Base-by-base conservation (phyloP, 2,888 invertebrate species). In the Rhorus exstirpatorius region DNA sequence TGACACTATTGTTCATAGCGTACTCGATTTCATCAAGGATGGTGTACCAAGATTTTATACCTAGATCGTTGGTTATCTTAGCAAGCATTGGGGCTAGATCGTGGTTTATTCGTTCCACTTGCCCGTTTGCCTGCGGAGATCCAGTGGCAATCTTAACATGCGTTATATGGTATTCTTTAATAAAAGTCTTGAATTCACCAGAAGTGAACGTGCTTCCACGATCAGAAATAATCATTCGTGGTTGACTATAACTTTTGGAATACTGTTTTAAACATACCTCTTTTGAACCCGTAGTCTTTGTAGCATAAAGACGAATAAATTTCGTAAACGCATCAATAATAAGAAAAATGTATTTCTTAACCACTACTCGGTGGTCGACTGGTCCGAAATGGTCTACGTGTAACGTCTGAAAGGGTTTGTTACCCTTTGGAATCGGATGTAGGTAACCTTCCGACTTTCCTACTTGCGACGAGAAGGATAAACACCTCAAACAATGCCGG, bases 41-140 rank as follows among this genome's bases (percentile, higher is more conserved):
- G 2, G 2, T 31, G 6, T 31, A 31, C 31, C 31, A 31, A 3
- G 2, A 6, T 31, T 31, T 31, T 6, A 2, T 6, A 3, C 6
- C 31, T 31, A 6, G 3, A 6, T 31, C 6, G 6, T 31, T 31
- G 2, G 31, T 3, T 3, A 31, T 2, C 6, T 31, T 31, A 31
- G 31, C 31, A 2, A 31, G 6, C 31, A 31, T 31, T 3, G 31
- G 31, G 3, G 31, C 31, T 2, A 31, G 3, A 81, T n/a, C 67
- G 0, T 83, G 61, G 55, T 88, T 86, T 1, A 83, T 41, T 7
- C 86, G 55, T 24, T 87, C 86, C 1, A 85, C 81, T 63, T 91
- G 89, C 0, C 90, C 89, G 72, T 90, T 91, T 0, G 88, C 86
- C 60, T 87, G 80, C 0, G 88, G 89, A 0, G 84, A 84, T 0